Percentiles rank a stretch among this genome's conserved stretches.
These are phyloP conservation scores for Junco hyemalis DNA, from an alignment of 2,113 vertebrate species.

Conservation along the genomic window DNA sequence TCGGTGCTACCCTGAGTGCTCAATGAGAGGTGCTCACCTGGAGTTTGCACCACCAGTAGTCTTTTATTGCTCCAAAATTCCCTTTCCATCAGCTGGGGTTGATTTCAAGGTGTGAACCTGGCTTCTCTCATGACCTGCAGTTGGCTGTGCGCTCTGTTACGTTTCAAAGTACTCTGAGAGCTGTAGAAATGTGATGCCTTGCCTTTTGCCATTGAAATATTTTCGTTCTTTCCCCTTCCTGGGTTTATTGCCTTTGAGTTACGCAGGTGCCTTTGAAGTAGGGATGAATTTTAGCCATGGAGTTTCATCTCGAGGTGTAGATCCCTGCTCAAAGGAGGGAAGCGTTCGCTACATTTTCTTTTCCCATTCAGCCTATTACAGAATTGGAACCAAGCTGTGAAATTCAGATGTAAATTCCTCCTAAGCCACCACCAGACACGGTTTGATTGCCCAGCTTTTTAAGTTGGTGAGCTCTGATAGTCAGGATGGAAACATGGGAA, in stretches of 20 bases:
- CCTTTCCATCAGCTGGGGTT: background rate
- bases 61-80: background rate
- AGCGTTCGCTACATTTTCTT: background rate
- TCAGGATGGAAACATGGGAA: background rate
- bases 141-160: background rate
- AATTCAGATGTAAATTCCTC: conserved; percentile 56
- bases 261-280: conserved; percentile 27
- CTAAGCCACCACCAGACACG: background rate
- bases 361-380: background rate
- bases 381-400: conserved; percentile 46
- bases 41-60: background rate
- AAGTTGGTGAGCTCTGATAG: background rate
- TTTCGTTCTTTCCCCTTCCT: conserved; percentile 1
- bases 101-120: background rate
- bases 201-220: conserved; percentile 29
- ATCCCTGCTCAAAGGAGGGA: background rate
- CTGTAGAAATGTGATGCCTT: background rate
- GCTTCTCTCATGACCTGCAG: background rate
- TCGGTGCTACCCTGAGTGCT: background rate
- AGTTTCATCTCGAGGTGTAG: conserved; percentile 16
- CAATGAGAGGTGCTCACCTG: background rate
- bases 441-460: background rate
- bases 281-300: background rate
- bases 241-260: conserved; percentile 32
- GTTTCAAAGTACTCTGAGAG: background rate